phyloP scores from a whole-genome alignment of 1,140 invertebrate species.

The Cataglyphis hispanica region DNA sequence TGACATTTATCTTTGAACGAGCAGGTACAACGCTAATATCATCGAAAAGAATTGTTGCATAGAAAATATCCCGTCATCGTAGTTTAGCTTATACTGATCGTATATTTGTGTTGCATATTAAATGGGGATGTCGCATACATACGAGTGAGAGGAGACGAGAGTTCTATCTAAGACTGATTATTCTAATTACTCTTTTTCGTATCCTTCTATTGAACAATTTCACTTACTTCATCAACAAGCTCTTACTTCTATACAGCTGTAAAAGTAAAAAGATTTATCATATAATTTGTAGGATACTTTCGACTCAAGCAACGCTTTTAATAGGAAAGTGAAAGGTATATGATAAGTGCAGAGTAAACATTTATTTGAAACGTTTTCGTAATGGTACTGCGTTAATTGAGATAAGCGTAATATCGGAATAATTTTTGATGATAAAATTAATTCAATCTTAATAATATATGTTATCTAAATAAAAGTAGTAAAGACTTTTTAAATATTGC shows the following conservation, averaged over 20 bases:
- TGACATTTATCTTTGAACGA: constrained; percentile 35
- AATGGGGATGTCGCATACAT: not conserved
- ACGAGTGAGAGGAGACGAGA: not conserved
- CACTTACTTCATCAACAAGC: not conserved
- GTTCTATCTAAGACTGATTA: constrained; percentile 41
- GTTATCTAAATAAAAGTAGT: not conserved
- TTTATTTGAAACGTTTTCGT: not conserved
- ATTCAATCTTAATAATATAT: not conserved
- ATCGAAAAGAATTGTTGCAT: not conserved
- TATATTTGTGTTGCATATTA: constrained; percentile 27
- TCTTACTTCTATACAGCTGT: too few species aligned
- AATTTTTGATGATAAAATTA: not conserved
- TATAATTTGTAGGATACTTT: not conserved
- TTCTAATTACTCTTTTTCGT: constrained; percentile 8
- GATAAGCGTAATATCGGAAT: not conserved
- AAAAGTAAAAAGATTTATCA: not conserved
- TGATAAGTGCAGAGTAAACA: not conserved
- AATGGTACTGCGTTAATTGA: not conserved
- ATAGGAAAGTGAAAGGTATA: not conserved
- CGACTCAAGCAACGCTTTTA: not conserved
- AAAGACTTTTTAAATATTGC: not conserved
- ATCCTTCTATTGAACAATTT: not conserved
- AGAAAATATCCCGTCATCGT: not conserved
- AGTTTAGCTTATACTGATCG: constrained; percentile 31
- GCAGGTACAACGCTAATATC: not conserved